phyloP scores from a whole-genome alignment of 2,797 vertebrate species.

The Anabacerthia variegaticeps region DNA sequence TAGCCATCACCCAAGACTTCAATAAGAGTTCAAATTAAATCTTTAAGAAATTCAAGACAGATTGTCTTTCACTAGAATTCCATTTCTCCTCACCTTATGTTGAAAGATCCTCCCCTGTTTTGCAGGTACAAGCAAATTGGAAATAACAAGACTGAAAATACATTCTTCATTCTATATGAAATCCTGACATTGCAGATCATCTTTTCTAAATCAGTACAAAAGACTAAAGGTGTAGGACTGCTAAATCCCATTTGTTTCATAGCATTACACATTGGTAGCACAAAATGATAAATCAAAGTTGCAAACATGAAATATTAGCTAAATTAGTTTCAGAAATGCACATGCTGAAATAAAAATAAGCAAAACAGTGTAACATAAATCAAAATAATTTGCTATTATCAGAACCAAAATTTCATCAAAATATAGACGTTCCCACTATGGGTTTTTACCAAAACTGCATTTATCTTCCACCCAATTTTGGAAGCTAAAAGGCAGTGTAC shows the following conservation, averaged over 20 bases:
- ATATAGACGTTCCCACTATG: background rate
- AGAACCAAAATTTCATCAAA: background rate
- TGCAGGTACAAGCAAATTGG: background rate
- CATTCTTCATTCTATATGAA: background rate
- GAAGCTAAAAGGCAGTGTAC: background rate
- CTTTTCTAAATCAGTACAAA: background rate
- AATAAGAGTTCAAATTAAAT: background rate
- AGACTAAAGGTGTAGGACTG: background rate
- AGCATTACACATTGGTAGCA: background rate
- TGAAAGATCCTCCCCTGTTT: background rate
- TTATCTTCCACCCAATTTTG: background rate
- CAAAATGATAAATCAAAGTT: background rate
- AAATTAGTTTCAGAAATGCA: background rate
- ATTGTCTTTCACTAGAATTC: background rate
- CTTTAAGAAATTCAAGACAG: background rate
- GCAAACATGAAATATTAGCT: background rate
- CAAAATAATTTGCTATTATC: background rate
- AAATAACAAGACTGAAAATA: background rate
- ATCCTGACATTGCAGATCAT: background rate
- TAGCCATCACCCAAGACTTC: background rate
- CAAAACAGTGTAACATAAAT: background rate
- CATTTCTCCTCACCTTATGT: background rate
- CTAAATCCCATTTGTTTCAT: background rate
- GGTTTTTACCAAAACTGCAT: background rate
- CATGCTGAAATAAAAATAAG: background rate